These are phyloP conservation scores for Umimayanthus kanabou DNA, from an alignment of 92 coral and sea anemone species.

Conservation along the genomic window DNA sequence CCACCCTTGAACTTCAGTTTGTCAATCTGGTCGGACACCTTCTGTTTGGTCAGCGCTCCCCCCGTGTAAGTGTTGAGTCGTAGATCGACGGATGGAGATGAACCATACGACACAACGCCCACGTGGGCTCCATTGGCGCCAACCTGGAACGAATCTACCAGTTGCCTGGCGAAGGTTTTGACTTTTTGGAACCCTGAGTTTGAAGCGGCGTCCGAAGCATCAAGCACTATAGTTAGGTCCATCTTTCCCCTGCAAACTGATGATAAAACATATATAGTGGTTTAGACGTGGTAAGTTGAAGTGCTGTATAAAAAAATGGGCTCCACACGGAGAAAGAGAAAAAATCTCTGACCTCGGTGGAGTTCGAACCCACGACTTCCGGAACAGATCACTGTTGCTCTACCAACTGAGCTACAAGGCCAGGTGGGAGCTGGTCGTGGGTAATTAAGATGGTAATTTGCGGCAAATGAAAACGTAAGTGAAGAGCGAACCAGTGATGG, in stretches of 20 bases:
- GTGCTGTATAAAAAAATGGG: no score
- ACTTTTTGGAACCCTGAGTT: slow-evolving; percentile 55
- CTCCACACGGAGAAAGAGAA: no score
- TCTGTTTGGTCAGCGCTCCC: slow-evolving; percentile 27
- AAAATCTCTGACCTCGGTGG: no score
- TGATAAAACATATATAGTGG: background rate
- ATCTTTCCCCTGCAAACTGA: slow-evolving; percentile 62
- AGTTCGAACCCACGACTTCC: no score
- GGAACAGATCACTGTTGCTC: no score
- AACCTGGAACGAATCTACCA: slow-evolving; percentile 63
- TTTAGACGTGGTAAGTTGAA: no score
- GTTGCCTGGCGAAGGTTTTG: slow-evolving; percentile 59
- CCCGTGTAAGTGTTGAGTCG: slow-evolving; percentile 62
- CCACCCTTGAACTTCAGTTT: slow-evolving; percentile 40
- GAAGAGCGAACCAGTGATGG: no score
- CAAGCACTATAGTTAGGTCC: slow-evolving; percentile 68
- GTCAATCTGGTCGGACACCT: slow-evolving; percentile 45
- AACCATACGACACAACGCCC: slow-evolving; percentile 58
- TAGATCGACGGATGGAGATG: slow-evolving; percentile 44
- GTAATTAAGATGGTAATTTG: no score
- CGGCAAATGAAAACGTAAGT: no score
- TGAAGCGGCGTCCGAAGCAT: slow-evolving; percentile 57
- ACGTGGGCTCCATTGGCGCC: slow-evolving; percentile 54
- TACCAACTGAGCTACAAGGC: no score
- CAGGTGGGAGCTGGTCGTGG: no score